Evolutionary conservation across 1,140 invertebrate genomes (phyloP), one percentile per base, ranked within the genome.

Genomic region (Apolygus lucorum): DNA sequence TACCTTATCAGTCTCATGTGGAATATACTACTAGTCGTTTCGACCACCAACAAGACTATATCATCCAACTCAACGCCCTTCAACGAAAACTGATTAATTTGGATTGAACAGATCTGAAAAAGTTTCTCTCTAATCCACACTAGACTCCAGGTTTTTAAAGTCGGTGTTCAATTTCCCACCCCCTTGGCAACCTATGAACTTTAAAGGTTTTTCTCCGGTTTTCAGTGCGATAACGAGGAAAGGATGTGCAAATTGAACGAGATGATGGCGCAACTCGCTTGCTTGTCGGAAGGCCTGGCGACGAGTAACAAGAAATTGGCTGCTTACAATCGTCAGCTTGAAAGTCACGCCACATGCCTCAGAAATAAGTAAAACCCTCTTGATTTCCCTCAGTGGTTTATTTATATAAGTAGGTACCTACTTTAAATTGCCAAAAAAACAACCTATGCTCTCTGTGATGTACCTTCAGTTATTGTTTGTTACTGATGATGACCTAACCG

Each of bases 291-390:
- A 17, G 4, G 54, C 54, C 22, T 59, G 13, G 54, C 54, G 8
- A 59, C 54, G 22, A 59, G 54, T 4, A 59, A 59, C 54, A 59
- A 59, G 54, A 59, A 59, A 59, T 11, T 59, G 13, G 54, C 54
- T 8, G 54, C 54, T 8, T 59, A 59, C 54, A 59, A 59, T 59
- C 8, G 54, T 14, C 54, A 24, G 22, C 4, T 59, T 8, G 54
- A 59, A 24, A 59, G 22, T 22, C 54, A 59, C 54, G 54, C 54
- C 22, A 59, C 22, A 11, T 59, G 54, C 54, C 54, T 59, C 4
- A 59, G 54, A 59, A 59, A 59, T 21, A 59, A 59, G 54, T 59
- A 22, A 59, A 21, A 14, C 22, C 4, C 4, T 8, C 54, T 59
- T 4, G 22, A 59, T 17, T 14, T 49, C 17, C 34, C 8, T 17